Conservation (phyloP, 1,140 invertebrate genomes). For the Drosophila yakuba region DNA sequence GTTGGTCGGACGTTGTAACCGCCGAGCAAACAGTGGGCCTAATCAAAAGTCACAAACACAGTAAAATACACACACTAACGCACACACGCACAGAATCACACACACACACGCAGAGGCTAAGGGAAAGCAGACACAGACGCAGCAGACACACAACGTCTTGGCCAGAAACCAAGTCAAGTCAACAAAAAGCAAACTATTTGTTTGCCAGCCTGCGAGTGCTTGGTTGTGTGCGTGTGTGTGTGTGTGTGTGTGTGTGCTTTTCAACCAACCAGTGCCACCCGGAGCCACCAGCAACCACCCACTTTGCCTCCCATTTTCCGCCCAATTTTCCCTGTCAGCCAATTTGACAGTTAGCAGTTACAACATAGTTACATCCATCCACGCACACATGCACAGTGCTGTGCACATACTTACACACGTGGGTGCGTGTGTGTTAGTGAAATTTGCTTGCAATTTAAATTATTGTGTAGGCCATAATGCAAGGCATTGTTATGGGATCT, state of each 20-base stretch:
- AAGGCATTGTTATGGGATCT: constrained; percentile 20
- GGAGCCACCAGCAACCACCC: background rate
- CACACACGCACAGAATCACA: constrained; percentile 11
- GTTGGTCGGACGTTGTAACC: constrained; percentile 54
- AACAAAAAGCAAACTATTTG: constrained; percentile 80
- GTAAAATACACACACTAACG: constrained; percentile 16
- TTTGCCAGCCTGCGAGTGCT: constrained; percentile 53
- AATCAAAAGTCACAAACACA: constrained; percentile 79
- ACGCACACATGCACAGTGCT: background rate
- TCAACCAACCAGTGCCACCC: background rate
- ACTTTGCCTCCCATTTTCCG: constrained; percentile 1
- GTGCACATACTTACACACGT: no score
- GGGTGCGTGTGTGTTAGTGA: constrained; percentile 4
- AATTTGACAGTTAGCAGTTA: constrained; percentile 78
- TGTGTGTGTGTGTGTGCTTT: constrained; percentile 5
- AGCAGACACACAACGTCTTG: constrained; percentile 45
- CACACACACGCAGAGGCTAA: background rate
- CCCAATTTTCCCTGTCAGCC: constrained; percentile 63
- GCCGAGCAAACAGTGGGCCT: constrained; percentile 72
- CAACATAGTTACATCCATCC: constrained; percentile 69
- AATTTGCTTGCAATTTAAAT: constrained; percentile 38
- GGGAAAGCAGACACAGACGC: background rate
- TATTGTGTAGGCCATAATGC: constrained; percentile 57
- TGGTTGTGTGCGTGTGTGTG: constrained; percentile 4
- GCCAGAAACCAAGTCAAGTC: constrained; percentile 68